These are phyloP conservation scores for Dermolepida albohirtum DNA, from an alignment of 2,888 invertebrate genomes.

Conservation along the genomic window DNA sequence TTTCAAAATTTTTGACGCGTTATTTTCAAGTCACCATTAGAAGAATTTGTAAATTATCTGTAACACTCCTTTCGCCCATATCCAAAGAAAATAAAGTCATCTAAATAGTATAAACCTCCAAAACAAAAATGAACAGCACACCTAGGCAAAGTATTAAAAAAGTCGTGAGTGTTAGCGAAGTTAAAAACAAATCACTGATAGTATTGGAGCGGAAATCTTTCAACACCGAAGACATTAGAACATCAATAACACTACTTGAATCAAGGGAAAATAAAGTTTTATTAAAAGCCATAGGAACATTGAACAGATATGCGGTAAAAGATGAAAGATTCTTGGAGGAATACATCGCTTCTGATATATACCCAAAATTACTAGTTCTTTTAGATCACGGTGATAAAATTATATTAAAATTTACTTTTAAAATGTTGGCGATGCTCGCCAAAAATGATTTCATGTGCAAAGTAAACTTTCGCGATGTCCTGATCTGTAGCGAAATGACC, in stretches of 20 bases:
- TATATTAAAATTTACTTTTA: constrained; percentile 25
- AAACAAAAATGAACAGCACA: too few relatives aligned
- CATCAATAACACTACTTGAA: constrained; percentile 16
- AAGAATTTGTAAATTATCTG: too few relatives aligned
- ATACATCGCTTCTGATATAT: constrained; percentile 14
- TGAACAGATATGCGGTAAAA: constrained; percentile 15
- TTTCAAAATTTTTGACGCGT: too few relatives aligned
- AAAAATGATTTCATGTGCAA: neutral
- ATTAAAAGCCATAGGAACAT: constrained; percentile 6
- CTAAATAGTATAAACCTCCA: too few relatives aligned
- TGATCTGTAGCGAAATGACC: constrained; percentile 8
- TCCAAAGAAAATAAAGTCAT: too few relatives aligned
- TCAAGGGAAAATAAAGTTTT: constrained; percentile 24
- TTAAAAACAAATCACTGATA: neutral
- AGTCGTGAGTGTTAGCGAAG: too few relatives aligned
- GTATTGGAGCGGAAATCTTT: constrained; percentile 12
- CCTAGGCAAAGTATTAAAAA: too few relatives aligned
- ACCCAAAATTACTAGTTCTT: constrained; percentile 10
- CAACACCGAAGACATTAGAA: constrained; percentile 23
- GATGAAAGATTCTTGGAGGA: constrained; percentile 6
- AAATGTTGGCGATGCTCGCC: constrained; percentile 19
- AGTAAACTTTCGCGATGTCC: neutral
- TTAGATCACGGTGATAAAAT: constrained; percentile 5
- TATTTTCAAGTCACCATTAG: too few relatives aligned
- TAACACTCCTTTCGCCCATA: too few relatives aligned